Percentiles rank a stretch among this genome's conserved stretches.
Evolutionary conservation across 2,797 vertebrate genomes (phyloP).

Genomic region (Melanotaenia trifasciata): DNA sequence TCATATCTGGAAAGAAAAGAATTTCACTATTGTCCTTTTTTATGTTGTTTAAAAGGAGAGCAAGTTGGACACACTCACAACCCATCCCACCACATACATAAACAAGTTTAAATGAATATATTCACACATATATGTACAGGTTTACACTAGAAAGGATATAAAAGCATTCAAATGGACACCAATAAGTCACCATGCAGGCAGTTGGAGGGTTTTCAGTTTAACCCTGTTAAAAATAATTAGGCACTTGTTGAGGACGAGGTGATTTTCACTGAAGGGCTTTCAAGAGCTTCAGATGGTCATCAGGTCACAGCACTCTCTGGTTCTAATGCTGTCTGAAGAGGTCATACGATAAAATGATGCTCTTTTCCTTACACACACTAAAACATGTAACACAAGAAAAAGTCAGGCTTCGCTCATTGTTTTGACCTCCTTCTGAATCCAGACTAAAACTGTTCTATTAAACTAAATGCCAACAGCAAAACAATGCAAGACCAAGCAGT

Average conservation of each 20-base stretch:
- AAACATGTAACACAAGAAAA: conserved; percentile 21
- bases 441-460: neutral
- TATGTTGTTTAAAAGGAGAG: conserved; percentile 34
- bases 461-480: neutral
- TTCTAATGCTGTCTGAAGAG: conserved; percentile 58
- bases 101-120: neutral
- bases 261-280: conserved; percentile 58
- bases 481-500: neutral
- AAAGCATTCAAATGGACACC: neutral
- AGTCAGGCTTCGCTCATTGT: conserved; percentile 14
- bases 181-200: conserved; percentile 20
- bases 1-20: conserved; percentile 34
- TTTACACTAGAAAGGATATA: neutral
- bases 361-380: conserved; percentile 32
- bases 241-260: conserved; percentile 33
- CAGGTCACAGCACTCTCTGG: conserved; percentile 40
- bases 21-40: conserved; percentile 39
- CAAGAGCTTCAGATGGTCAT: conserved; percentile 27
- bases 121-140: neutral
- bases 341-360: conserved; percentile 50
- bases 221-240: conserved; percentile 32
- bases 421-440: conserved; percentile 14
- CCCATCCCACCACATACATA: neutral
- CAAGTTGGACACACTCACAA: neutral
- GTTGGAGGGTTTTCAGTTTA: conserved; percentile 47